Evolutionary conservation across 2,888 invertebrate species (phyloP).

Genomic region (Rhogogaster chlorosoma): DNA sequence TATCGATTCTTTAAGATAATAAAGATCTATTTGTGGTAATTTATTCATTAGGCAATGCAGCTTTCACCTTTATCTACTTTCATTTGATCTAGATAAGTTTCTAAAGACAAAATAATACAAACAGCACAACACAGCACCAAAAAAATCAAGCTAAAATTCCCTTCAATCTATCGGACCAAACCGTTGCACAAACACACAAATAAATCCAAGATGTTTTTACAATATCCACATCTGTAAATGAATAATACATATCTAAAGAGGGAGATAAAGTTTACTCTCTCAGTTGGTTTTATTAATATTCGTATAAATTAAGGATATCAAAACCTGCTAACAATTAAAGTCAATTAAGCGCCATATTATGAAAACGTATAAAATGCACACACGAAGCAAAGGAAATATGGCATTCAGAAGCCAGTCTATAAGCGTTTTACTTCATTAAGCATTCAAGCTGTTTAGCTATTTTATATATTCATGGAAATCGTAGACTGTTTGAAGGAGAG

Average conservation of each 20-base stretch:
- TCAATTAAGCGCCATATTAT: not conserved
- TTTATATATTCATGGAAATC: not conserved
- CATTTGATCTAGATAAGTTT: not conserved
- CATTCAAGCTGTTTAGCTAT: not conserved
- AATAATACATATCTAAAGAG: not conserved
- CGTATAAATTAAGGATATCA: not conserved
- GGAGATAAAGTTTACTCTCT: not conserved
- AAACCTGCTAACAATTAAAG: not conserved
- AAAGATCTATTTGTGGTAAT: not conserved
- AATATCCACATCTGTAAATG: slow-evolving; percentile 2
- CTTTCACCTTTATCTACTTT: not conserved
- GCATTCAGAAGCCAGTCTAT: slow-evolving; percentile 28
- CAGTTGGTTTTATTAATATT: not conserved
- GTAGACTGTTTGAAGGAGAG: not conserved
- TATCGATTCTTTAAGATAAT: not conserved
- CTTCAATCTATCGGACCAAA: not conserved
- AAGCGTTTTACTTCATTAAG: slow-evolving; percentile 15
- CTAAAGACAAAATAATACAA: slow-evolving; percentile 3
- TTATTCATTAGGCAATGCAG: not conserved
- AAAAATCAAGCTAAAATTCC: not conserved
- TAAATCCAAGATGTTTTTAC: slow-evolving; percentile 5
- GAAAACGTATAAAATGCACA: not conserved
- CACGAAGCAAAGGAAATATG: slow-evolving; percentile 30
- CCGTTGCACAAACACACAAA: not conserved
- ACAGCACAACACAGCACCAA: not conserved